A percentile compares a stretch with the other conserved stretches of the same genome.
Conservation (phyloP, 2,888 invertebrate species). For the Stratiomys singularior region DNA sequence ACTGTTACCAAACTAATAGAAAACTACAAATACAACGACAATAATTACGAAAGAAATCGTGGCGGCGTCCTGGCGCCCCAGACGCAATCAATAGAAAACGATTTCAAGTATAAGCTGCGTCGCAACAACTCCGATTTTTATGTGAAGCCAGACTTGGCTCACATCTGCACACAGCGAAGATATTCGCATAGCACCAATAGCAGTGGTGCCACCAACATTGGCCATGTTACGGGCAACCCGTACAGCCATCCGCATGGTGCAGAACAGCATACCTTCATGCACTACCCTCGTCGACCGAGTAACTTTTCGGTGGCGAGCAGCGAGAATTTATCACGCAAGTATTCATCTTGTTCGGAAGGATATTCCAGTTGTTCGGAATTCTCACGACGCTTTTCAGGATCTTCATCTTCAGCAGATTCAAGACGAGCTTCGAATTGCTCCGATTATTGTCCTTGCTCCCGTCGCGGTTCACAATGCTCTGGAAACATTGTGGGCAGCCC, state of each 20-base stretch:
- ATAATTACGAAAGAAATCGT: slow-evolving; percentile 62
- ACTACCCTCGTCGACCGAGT: slow-evolving; percentile 69
- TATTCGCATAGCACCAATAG: slow-evolving; percentile 46
- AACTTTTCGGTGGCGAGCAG: slow-evolving; percentile 69
- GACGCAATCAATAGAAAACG: slow-evolving; percentile 56
- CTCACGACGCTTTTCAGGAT: slow-evolving; percentile 63
- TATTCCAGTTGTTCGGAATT: slow-evolving; percentile 60
- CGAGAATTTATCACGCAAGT: slow-evolving; percentile 55
- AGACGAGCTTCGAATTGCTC: slow-evolving; percentile 64
- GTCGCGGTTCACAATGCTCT: slow-evolving; percentile 62
- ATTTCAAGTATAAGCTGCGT: slow-evolving; percentile 61
- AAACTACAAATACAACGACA: slow-evolving; percentile 70
- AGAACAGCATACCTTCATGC: slow-evolving; percentile 50
- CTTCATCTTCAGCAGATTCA: slow-evolving; percentile 56
- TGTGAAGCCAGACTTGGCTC: slow-evolving; percentile 65
- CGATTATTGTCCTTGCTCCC: slow-evolving; percentile 61
- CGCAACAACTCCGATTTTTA: slow-evolving; percentile 66
- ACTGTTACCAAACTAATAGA: slow-evolving; percentile 71
- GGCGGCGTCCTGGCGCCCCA: slow-evolving; percentile 56
- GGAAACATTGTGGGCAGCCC: slow-evolving; percentile 17
- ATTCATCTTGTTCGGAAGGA: slow-evolving; percentile 64
- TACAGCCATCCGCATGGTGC: slow-evolving; percentile 63
- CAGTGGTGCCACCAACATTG: slow-evolving; percentile 56
- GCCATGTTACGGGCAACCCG: slow-evolving; percentile 71
- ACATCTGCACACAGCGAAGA: slow-evolving; percentile 49